phyloP scores from a whole-genome alignment of 2,113 vertebrate species.

The Crotalus viridis region DNA sequence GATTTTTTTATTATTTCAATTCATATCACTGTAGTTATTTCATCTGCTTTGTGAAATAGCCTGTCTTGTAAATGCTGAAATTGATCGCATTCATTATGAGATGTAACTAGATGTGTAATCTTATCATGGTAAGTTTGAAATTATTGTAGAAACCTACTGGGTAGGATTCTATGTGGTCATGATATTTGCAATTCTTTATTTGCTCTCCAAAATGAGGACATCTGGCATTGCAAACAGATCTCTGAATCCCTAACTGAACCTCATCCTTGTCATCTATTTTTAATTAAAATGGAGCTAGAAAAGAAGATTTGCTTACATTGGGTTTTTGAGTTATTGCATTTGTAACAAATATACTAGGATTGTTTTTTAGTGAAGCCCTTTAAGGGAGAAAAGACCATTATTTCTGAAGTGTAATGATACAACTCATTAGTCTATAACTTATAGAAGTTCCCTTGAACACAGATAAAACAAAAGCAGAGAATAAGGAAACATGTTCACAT shows the following conservation, averaged over 20 bases:
- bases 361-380: constrained; percentile 11
- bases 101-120: background rate
- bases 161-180: background rate
- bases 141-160: background rate
- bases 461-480: background rate
- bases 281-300: background rate
- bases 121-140: background rate
- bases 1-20: background rate
- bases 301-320: constrained; percentile 42
- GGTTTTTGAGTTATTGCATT: constrained; percentile 23
- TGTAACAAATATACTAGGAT: constrained; percentile 40
- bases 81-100: background rate
- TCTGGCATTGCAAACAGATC: background rate
- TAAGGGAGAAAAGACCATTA: constrained; percentile 43
- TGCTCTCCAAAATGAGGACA: background rate
- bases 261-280: background rate
- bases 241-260: background rate
- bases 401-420: constrained; percentile 47
- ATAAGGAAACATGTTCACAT: background rate
- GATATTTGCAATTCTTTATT: background rate
- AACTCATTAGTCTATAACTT: constrained; percentile 32
- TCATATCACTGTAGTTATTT: background rate
- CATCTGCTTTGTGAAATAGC: background rate
- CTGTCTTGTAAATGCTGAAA: background rate
- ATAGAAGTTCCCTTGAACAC: constrained; percentile 27